phyloP scores from a whole-genome alignment of 2,888 invertebrate species.

The Pristionchus fissidentatus region DNA sequence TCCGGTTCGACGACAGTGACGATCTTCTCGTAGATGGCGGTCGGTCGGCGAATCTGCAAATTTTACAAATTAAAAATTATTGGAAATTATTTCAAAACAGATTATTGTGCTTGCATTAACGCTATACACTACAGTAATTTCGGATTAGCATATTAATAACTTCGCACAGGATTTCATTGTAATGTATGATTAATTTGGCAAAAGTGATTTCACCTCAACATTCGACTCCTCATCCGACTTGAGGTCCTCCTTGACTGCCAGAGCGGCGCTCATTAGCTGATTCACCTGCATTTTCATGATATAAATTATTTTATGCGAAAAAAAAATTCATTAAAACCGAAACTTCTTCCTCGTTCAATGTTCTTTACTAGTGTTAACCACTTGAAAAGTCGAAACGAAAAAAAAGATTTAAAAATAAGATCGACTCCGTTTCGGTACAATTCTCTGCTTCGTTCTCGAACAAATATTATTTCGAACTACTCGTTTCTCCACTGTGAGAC shows the following conservation, averaged over 20 bases:
- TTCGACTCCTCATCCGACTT: conserved; percentile 61
- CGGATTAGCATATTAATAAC: too few species aligned
- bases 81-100: background rate
- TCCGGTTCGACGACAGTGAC: conserved; percentile 63
- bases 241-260: conserved; percentile 62
- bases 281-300: conserved; percentile 52
- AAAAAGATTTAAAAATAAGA: too few species aligned
- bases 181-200: background rate
- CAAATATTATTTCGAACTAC: too few species aligned
- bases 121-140: background rate
- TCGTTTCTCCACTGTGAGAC: too few species aligned
- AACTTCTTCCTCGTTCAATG: too few species aligned
- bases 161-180: too few species aligned
- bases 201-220: conserved; percentile 57
- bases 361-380: background rate
- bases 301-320: too few species aligned
- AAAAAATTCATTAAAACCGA: background rate
- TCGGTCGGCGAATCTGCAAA: conserved; percentile 58
- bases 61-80: background rate
- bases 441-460: too few species aligned
- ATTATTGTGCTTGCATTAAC: background rate
- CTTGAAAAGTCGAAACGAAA: too few species aligned
- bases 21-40: conserved; percentile 60
- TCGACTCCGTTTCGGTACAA: too few species aligned
- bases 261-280: conserved; percentile 59